Evolutionary conservation across 2,113 vertebrate genomes (phyloP).

Genomic region (Columba janthina): DNA sequence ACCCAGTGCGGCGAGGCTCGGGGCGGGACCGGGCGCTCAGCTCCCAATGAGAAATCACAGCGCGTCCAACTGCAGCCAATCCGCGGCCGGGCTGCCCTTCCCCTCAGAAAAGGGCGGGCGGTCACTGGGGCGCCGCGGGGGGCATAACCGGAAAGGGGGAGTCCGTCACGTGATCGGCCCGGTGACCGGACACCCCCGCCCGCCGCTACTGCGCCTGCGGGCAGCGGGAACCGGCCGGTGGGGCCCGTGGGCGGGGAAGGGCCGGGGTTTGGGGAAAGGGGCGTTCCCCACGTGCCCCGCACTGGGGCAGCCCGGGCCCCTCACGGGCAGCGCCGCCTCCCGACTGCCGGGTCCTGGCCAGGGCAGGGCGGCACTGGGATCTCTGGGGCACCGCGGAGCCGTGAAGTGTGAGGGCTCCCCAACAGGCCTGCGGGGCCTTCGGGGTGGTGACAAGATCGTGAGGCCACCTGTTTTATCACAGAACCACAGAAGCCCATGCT

Average conservation of each 20-base stretch:
- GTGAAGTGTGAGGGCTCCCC: background rate
- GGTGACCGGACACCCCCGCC: no score
- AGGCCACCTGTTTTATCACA: background rate
- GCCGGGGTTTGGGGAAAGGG: no score
- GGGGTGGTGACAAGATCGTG: no score
- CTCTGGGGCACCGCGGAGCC: no score
- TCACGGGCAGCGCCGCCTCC: background rate
- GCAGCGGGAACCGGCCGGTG: no score
- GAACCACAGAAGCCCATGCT: no score
- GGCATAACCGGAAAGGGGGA: no score
- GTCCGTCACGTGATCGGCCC: background rate
- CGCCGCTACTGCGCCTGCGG: background rate
- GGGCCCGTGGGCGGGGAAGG: no score
- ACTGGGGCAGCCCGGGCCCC: background rate
- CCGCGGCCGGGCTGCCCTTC: rapidly evolving
- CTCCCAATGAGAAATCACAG: constrained; percentile 60
- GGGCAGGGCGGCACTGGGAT: background rate
- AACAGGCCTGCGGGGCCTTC: background rate
- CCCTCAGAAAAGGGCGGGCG: background rate
- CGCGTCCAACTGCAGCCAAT: constrained; percentile 53
- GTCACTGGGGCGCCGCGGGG: background rate
- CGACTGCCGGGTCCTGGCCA: background rate
- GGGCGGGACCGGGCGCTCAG: rapidly evolving
- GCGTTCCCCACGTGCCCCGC: no score
- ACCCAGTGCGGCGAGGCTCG: background rate